These are phyloP conservation scores for Monochamus saltuarius DNA, from an alignment of 1,140 invertebrate species.

Conservation along the genomic window DNA sequence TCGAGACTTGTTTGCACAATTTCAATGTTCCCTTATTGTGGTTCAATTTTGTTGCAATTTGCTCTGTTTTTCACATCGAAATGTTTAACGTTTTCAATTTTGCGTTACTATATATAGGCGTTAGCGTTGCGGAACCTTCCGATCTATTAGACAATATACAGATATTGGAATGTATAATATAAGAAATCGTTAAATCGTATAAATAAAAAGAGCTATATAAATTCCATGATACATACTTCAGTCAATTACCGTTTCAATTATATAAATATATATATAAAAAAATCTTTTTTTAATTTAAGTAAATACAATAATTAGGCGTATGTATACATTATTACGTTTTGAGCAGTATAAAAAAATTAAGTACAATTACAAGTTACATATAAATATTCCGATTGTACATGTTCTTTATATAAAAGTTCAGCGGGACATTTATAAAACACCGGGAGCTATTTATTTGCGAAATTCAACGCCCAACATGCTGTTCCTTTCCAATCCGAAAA, in stretches of 20 bases:
- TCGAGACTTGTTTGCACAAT: too few relatives aligned
- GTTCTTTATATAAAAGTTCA: conserved; percentile 10
- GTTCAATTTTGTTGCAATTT: too few relatives aligned
- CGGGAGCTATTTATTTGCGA: conserved; percentile 10
- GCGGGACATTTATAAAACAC: conserved; percentile 4
- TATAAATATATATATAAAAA: conserved; percentile 23
- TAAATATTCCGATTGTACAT: conserved; percentile 17
- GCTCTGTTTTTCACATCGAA: too few relatives aligned
- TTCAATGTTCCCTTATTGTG: too few relatives aligned
- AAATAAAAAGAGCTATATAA: conserved; percentile 13
- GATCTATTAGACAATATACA: conserved; percentile 3
- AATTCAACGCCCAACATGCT: conserved; percentile 4
- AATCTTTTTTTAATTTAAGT: conserved; percentile 17
- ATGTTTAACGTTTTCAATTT: too few relatives aligned
- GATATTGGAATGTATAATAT: conserved; percentile 16
- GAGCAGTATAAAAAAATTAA: conserved; percentile 26
- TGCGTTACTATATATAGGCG: too few relatives aligned
- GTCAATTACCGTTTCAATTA: conserved; percentile 17
- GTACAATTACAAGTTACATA: conserved; percentile 18
- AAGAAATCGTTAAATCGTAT: conserved; percentile 9
- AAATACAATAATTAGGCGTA: conserved; percentile 21
- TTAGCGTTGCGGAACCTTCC: too few relatives aligned
- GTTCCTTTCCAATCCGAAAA: too few relatives aligned
- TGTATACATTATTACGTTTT: conserved; percentile 17
- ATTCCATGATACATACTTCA: conserved; percentile 17